Conservation (phyloP, 2,113 vertebrate genomes). For the Chloroceryle aenea region DNA sequence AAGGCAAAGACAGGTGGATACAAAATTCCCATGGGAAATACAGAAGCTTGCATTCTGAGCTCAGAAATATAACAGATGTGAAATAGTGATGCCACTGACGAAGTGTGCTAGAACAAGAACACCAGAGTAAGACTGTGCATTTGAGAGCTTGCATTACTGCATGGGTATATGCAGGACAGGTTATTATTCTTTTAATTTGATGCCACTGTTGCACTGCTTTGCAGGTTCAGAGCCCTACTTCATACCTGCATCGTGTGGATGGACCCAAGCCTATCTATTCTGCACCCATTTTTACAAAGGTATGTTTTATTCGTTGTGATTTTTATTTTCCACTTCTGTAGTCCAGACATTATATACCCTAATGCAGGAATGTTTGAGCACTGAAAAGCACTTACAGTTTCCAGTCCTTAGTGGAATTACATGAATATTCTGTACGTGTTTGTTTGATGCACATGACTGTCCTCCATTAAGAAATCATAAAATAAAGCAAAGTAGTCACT, state of each 20-base stretch:
- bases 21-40: neutral
- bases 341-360: neutral
- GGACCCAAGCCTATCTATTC: conserved; percentile 65
- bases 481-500: neutral
- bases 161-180: neutral
- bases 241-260: conserved; percentile 78
- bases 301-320: conserved; percentile 58
- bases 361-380: neutral
- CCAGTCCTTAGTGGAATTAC: neutral
- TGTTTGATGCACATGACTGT: neutral
- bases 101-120: neutral
- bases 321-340: neutral
- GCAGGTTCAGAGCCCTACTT: conserved; percentile 89
- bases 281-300: conserved; percentile 90
- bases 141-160: neutral
- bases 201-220: conserved; percentile 40
- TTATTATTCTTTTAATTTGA: neutral
- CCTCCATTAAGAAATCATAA: neutral
- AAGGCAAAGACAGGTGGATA: conserved; percentile 20
- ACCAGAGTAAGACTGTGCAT: neutral
- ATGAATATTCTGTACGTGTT: neutral
- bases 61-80: conserved; percentile 24
- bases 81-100: neutral
- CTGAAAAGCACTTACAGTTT: neutral
- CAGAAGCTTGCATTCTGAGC: conserved; percentile 12